Evolutionary conservation across 2,888 invertebrate genomes (phyloP).

Genomic region (Diloba caeruleocephala): DNA sequence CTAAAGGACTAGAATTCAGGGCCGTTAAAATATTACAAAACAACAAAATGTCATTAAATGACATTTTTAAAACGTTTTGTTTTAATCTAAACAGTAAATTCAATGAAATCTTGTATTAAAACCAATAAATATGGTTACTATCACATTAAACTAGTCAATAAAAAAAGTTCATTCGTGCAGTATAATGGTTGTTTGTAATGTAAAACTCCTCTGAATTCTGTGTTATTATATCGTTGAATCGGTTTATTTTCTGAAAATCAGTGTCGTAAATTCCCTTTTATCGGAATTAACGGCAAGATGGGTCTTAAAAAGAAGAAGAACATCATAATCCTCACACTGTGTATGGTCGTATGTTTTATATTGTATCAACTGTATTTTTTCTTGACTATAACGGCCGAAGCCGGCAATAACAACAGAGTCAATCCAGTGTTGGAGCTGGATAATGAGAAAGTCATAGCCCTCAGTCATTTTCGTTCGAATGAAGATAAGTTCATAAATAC

Average conservation of each 20-base stretch:
- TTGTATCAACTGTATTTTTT: conserved; percentile 84
- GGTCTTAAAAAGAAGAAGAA: conserved; percentile 82
- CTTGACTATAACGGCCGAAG: conserved; percentile 73
- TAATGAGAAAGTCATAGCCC: conserved; percentile 61
- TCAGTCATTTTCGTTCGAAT: conserved; percentile 71
- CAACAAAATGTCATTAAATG: no score
- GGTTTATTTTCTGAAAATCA: conserved; percentile 2
- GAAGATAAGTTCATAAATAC: conserved; percentile 78
- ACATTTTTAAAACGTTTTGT: no score
- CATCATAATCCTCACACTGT: conserved; percentile 72
- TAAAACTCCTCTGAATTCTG: conserved; percentile 11
- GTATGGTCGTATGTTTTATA: conserved; percentile 75
- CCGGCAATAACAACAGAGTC: conserved; percentile 61
- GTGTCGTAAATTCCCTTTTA: conserved; percentile 7
- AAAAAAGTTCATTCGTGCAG: no score
- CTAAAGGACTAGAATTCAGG: no score
- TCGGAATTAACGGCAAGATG: conserved; percentile 53
- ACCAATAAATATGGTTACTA: no score
- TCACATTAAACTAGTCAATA: no score
- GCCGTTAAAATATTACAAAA: no score
- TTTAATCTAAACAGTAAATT: no score
- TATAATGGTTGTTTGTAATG: conserved; percentile 8
- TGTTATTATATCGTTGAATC: conserved; percentile 17
- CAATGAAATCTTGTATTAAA: no score
- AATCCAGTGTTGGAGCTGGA: conserved; percentile 71